A percentile compares a stretch with the other conserved stretches of the same genome.
phyloP scores from a whole-genome alignment of 2,113 vertebrate species.

The Chamaea fasciata region DNA sequence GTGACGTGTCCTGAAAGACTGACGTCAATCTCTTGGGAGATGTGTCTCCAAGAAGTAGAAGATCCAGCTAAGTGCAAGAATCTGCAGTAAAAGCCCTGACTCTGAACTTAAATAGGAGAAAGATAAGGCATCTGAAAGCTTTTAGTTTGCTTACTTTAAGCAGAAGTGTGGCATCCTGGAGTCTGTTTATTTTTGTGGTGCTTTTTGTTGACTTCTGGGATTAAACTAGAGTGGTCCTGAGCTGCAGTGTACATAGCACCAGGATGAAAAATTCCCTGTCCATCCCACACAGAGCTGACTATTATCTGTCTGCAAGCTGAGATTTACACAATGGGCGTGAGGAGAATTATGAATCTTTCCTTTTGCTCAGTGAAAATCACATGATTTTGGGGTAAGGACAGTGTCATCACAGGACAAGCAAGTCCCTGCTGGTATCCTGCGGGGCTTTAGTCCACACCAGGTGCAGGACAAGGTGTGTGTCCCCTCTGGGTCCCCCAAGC shows the following conservation, averaged over 20 bases:
- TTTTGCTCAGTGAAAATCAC: neutral
- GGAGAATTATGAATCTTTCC: neutral
- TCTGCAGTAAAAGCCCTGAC: neutral
- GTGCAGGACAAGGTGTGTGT: accelerated
- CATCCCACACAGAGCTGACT: neutral
- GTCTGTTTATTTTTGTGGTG: neutral
- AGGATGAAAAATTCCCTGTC: neutral
- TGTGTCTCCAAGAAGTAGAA: neutral
- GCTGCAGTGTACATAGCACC: neutral
- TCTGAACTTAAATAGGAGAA: neutral
- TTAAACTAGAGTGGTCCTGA: neutral
- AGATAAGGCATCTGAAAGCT: neutral
- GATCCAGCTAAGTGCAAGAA: neutral
- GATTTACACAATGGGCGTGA: neutral
- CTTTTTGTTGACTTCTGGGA: neutral
- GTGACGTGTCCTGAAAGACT: neutral
- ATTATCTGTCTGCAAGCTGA: neutral
- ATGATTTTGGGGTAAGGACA: neutral
- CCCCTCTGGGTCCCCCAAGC: neutral
- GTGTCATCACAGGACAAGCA: neutral
- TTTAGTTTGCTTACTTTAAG: neutral
- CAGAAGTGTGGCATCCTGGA: neutral
- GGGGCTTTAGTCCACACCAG: neutral
- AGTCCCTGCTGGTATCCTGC: accelerated
- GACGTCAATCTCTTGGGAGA: neutral